Evolutionary conservation across 2,113 vertebrate species (phyloP), one percentile per base, ranked within the genome.

Genomic region (Holacanthus passer): DNA sequence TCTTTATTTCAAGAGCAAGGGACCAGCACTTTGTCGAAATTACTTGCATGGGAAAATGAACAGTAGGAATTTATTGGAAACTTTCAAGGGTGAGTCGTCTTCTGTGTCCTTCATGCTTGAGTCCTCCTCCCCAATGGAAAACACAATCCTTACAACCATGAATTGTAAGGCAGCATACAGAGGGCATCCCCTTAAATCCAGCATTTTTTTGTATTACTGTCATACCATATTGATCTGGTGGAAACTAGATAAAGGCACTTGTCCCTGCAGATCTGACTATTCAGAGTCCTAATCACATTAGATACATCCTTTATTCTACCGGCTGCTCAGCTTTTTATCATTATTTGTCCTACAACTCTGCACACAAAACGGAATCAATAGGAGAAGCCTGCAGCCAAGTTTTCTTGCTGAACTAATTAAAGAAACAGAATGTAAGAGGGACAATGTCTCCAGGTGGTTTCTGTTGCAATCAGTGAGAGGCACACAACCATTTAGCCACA

Each of bases 401-500:
- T 88, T 79, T 82, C 74, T 88, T 68, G 73, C 86, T 77, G 78
- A 93, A 90, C 92, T 91, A 90, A 93, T 90, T 91, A 87, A 89
- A 91, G 77, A 80, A 82, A 67, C 60, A 59, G 50, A 78, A 79
- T 64, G 84, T 89, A 79, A 72, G 56, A 72, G 41, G 77, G 78
- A 86, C 31, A 83, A 35, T n/a, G 52, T 85, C 79, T 90, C 65
- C 58, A 77, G 58, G 79, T 83, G 53, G 64, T 85, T 81, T 82
- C 69, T 64, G 62, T 73, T 90, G 84, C 78, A 90, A 81, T 91
- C 79, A 87, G 58, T 69, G 39, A 73, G 66, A 81, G 24, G 65
- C 87, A 74, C 53, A 63, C 41, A 80, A 48, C 52, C 69, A 60
- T 79, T 75, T 77, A 78, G 62, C 48, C 73, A 66, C 76, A 83